These are phyloP conservation scores for Hyposoter dolosus DNA, from an alignment of 2,888 invertebrate genomes.

Conservation along the genomic window DNA sequence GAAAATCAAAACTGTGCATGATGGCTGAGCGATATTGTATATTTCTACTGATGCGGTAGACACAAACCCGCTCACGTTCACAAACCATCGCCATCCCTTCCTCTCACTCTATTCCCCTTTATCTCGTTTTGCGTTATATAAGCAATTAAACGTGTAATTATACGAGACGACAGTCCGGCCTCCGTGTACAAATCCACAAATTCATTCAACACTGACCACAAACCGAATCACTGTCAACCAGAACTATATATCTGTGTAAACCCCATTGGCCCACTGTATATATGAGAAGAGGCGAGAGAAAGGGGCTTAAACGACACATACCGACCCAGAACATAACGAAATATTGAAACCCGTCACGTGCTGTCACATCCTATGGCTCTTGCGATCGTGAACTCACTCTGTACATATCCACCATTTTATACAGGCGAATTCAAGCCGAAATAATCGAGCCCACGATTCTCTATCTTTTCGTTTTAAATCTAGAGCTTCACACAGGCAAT, in stretches of 20 bases:
- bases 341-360: conserved; percentile 54
- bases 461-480: neutral
- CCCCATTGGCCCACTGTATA: conserved; percentile 3
- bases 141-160: conserved; percentile 82
- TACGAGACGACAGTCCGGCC: conserved; percentile 77
- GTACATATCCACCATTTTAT: neutral
- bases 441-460: neutral
- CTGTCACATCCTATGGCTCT: conserved; percentile 61
- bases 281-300: conserved; percentile 2
- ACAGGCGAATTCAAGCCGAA: neutral
- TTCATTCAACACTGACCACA: conserved; percentile 79
- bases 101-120: neutral
- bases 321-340: conserved; percentile 31
- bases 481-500: neutral
- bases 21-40: neutral
- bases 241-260: conserved; percentile 23
- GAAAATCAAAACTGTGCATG: neutral
- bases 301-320: conserved; percentile 10
- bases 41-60: conserved; percentile 22
- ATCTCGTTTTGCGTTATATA: conserved; percentile 69
- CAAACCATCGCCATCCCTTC: conserved; percentile 6
- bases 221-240: conserved; percentile 80
- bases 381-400: conserved; percentile 13
- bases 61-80: conserved; percentile 16
- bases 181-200: conserved; percentile 73